phyloP scores from a whole-genome alignment of 2,888 invertebrate species.

The Parnassius apollo region DNA sequence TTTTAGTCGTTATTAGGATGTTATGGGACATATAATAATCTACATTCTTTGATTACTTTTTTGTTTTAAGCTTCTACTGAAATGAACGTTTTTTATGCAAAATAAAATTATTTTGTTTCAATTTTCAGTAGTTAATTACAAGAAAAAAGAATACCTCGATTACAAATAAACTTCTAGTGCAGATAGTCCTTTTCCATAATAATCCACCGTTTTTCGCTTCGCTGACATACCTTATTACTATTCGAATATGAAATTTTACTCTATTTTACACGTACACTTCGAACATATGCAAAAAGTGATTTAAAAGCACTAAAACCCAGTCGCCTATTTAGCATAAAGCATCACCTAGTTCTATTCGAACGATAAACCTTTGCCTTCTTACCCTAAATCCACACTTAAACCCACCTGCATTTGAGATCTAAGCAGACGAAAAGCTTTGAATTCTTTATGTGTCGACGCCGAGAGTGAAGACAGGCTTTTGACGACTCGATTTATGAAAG shows the following conservation, averaged over 20 bases:
- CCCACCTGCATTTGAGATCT: constrained; percentile 25
- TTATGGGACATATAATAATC: too few species aligned
- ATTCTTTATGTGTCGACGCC: constrained; percentile 50
- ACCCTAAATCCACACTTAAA: constrained; percentile 46
- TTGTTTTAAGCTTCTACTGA: too few species aligned
- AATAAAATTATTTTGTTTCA: too few species aligned
- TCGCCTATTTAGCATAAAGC: constrained; percentile 54
- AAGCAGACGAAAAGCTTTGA: constrained; percentile 47
- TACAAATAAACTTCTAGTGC: too few species aligned
- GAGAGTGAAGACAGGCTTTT: constrained; percentile 48
- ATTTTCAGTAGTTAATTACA: too few species aligned
- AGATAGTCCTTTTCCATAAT: too few species aligned
- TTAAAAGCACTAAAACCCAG: constrained; percentile 35
- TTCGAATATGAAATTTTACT: neutral
- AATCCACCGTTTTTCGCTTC: neutral
- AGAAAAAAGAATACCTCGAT: too few species aligned
- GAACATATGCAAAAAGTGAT: constrained; percentile 1
- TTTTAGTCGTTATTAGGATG: too few species aligned
- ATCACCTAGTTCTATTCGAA: constrained; percentile 47
- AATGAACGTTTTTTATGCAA: too few species aligned
- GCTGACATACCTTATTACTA: neutral
- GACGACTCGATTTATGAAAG: constrained; percentile 44
- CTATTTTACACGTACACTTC: neutral
- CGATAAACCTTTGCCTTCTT: constrained; percentile 47
- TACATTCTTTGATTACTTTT: too few species aligned